Percentiles rank a stretch among this genome's conserved stretches.
Conservation (phyloP, 2,797 vertebrate genomes). For the Pipistrellus pipistrellus region DNA sequence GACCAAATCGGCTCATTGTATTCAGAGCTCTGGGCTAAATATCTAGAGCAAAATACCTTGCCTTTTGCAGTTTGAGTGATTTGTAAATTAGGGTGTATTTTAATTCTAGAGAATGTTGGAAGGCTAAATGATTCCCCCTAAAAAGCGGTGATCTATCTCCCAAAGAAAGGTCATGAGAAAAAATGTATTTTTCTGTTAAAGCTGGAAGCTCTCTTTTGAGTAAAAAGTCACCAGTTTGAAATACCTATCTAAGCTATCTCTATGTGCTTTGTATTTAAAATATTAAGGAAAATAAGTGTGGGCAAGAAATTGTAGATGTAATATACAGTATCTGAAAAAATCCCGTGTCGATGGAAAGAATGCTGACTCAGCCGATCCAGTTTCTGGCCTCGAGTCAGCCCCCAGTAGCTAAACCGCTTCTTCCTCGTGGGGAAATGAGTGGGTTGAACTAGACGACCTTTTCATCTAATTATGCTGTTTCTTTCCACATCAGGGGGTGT, state of each 20-base stretch:
- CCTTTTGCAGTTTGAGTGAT: background rate
- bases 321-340: background rate
- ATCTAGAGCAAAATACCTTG: background rate
- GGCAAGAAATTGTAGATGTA: background rate
- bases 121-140: background rate
- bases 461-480: constrained; percentile 20
- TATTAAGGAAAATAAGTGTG: background rate
- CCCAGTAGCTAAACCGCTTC: background rate
- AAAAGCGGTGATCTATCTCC: background rate
- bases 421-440: constrained; percentile 67
- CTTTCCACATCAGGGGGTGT: constrained; percentile 33
- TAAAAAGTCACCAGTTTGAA: constrained; percentile 3
- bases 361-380: constrained; percentile 64
- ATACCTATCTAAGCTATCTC: background rate
- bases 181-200: constrained; percentile 44
- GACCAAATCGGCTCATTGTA: background rate
- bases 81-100: background rate
- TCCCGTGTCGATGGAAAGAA: background rate
- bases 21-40: background rate
- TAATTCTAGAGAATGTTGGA: constrained; percentile 14
- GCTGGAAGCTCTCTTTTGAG: background rate
- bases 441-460: constrained; percentile 74
- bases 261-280: background rate
- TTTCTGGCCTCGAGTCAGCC: background rate
- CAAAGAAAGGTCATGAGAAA: background rate